Evolutionary conservation across 1,140 invertebrate species (phyloP).

Genomic region (Leptopilina clavipes): DNA sequence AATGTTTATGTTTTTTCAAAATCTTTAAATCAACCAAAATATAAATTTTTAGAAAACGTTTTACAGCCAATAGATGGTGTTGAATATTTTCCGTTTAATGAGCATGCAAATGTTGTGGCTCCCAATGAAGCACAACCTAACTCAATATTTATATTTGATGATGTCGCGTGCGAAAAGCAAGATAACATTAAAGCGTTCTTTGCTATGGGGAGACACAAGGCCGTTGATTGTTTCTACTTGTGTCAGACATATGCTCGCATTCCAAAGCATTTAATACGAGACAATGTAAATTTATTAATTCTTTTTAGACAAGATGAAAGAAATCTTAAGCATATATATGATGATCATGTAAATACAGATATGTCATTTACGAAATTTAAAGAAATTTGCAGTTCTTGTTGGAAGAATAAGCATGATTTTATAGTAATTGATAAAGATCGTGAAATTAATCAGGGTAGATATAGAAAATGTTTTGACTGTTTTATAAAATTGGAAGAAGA

Average conservation of each 20-base stretch:
- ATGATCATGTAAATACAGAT: too few species aligned
- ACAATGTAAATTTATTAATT: too few species aligned
- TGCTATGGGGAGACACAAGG: background rate
- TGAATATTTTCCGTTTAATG: slow-evolving; percentile 36
- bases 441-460: background rate
- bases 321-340: background rate
- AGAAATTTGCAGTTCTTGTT: background rate
- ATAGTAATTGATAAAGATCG: background rate
- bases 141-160: too few species aligned
- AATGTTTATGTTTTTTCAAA: slow-evolving; percentile 42
- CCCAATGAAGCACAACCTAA: slow-evolving; percentile 43
- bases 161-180: too few species aligned
- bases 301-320: too few species aligned
- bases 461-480: background rate
- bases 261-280: background rate
- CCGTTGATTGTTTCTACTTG: too few species aligned
- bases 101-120: slow-evolving; percentile 30
- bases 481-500: background rate
- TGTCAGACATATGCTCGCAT: too few species aligned
- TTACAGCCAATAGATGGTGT: slow-evolving; percentile 31
- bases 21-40: too few species aligned
- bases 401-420: slow-evolving; percentile 1
- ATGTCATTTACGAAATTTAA: slow-evolving; percentile 1
- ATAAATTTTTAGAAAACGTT: slow-evolving; percentile 35
- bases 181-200: background rate